Conservation (phyloP, 2,797 vertebrate species). For the Pangasius krempfi region DNA sequence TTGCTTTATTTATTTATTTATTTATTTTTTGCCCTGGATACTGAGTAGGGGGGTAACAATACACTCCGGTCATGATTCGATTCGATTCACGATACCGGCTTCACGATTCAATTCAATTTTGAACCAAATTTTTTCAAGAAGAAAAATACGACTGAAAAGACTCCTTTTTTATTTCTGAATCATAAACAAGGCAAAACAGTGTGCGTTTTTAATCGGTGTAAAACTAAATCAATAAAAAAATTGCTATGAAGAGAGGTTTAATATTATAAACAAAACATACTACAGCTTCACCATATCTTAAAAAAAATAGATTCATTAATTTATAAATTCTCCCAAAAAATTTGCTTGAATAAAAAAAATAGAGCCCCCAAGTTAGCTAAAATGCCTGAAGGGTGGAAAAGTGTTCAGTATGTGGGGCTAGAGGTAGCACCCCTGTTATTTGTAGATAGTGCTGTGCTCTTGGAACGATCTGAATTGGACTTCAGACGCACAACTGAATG, state of each 20-base stretch:
- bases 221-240: background rate
- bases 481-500: background rate
- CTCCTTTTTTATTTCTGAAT: background rate
- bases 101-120: background rate
- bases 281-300: background rate
- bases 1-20: background rate
- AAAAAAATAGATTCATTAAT: background rate
- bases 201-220: no score
- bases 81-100: background rate
- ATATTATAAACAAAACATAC: background rate
- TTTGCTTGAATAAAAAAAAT: background rate
- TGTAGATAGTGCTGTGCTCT: background rate
- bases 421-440: background rate
- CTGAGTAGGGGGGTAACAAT: background rate
- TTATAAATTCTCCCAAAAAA: background rate
- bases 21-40: no score
- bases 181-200: background rate
- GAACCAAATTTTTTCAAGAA: background rate
- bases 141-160: background rate
- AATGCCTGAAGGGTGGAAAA: background rate
- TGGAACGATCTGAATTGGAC: background rate
- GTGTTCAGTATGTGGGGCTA: background rate
- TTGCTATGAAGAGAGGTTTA: background rate
- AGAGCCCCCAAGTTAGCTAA: background rate
- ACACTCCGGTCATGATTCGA: background rate